phyloP scores from a whole-genome alignment of 2,113 vertebrate genomes.

The Prochilodus magdalenae region DNA sequence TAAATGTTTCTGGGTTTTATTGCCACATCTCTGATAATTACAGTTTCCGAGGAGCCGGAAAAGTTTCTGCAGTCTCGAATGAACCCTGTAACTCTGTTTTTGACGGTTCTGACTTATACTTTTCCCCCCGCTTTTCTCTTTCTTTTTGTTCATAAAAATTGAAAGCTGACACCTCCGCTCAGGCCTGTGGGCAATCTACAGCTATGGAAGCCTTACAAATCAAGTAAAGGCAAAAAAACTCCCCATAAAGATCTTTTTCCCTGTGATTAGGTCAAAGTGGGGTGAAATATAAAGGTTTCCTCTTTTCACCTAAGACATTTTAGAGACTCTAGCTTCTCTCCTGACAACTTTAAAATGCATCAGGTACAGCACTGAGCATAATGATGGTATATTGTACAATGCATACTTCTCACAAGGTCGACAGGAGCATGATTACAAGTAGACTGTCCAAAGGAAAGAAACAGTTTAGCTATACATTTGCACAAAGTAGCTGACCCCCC shows the following conservation, averaged over 20 bases:
- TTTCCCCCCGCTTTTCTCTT: background rate
- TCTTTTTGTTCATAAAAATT: background rate
- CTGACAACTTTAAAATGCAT: background rate
- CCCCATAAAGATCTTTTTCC: background rate
- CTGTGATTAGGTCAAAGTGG: background rate
- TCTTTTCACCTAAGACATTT: background rate
- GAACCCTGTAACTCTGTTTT: background rate
- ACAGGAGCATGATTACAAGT: no score
- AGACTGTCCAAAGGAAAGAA: no score
- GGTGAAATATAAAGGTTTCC: background rate
- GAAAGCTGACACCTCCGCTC: background rate
- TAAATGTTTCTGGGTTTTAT: background rate
- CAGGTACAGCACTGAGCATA: background rate
- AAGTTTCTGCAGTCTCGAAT: background rate
- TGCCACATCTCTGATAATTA: background rate
- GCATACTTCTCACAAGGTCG: conserved; percentile 6
- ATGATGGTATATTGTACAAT: background rate
- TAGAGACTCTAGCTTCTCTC: background rate
- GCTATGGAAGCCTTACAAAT: background rate
- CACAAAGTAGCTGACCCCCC: no score
- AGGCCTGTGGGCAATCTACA: background rate
- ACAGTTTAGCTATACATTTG: no score
- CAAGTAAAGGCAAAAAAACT: background rate
- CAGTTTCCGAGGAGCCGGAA: background rate
- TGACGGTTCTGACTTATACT: background rate